Conservation (phyloP, 2,113 vertebrate genomes). For the Cnemophilus loriae region DNA sequence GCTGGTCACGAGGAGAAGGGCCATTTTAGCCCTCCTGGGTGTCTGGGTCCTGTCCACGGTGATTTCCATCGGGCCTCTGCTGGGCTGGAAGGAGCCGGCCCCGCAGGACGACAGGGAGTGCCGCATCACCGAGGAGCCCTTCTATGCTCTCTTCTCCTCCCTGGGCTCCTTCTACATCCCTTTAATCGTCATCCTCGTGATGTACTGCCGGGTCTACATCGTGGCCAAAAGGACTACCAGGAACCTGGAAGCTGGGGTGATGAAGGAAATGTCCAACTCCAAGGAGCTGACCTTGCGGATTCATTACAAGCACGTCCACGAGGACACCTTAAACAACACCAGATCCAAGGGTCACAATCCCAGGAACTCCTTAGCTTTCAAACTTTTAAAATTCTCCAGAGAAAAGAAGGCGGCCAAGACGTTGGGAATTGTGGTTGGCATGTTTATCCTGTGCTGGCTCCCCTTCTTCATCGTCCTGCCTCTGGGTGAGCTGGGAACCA, state of each 20-base stretch:
- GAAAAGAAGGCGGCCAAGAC: slow-evolving; percentile 97
- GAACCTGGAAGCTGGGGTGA: slow-evolving; percentile 93
- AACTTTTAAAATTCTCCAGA: slow-evolving; percentile 91
- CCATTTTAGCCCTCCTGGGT: slow-evolving; percentile 86
- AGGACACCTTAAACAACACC: slow-evolving; percentile 74
- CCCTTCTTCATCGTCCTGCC: slow-evolving; percentile 93
- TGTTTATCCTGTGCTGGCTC: slow-evolving; percentile 93
- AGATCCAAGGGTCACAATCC: slow-evolving; percentile 82
- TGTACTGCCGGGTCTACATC: slow-evolving; percentile 94
- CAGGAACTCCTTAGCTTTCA: slow-evolving; percentile 88
- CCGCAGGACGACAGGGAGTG: slow-evolving; percentile 86
- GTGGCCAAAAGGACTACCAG: slow-evolving; percentile 95
- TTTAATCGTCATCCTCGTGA: slow-evolving; percentile 87
- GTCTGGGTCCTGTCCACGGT: slow-evolving; percentile 92
- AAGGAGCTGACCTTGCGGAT: slow-evolving; percentile 92
- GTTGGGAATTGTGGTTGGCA: slow-evolving; percentile 91
- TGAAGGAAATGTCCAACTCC: slow-evolving; percentile 92
- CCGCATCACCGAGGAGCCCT: slow-evolving; percentile 90
- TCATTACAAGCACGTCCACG: slow-evolving; percentile 87
- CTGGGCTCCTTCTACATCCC: slow-evolving; percentile 98
- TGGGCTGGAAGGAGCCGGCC: slow-evolving; percentile 94
- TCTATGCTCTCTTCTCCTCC: slow-evolving; percentile 95
- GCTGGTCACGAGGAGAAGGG: slow-evolving; percentile 89
- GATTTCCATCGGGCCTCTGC: slow-evolving; percentile 94
- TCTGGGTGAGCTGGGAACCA: slow-evolving; percentile 78